Percentiles rank a stretch among this genome's conserved stretches.
Conservation (phyloP, 2,113 vertebrate species). For the Hippopotamus amphibius region DNA sequence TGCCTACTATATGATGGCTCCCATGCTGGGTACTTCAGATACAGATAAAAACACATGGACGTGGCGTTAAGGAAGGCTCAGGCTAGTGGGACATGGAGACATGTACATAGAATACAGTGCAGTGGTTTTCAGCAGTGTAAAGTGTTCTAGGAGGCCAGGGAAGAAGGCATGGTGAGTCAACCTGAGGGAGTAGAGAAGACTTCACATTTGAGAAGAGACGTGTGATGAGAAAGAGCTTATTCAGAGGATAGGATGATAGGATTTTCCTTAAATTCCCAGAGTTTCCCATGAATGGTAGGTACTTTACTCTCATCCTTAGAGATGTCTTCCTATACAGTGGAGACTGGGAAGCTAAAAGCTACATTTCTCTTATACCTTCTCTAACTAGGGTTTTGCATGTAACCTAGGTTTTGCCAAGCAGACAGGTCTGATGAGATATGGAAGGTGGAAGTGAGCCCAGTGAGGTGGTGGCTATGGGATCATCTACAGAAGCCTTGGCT, state of each 20-base stretch:
- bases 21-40: not conserved
- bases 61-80: not conserved
- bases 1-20: not conserved
- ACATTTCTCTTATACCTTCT: not conserved
- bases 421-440: not conserved
- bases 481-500: not conserved
- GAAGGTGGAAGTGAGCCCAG: not conserved
- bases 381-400: not conserved
- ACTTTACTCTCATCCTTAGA: too few species aligned
- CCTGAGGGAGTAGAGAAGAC: not conserved
- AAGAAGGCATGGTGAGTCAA: not conserved
- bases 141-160: not conserved
- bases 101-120: not conserved
- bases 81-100: not conserved
- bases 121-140: not conserved
- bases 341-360: not conserved
- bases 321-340: not conserved
- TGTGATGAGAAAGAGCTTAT: not conserved
- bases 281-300: too few species aligned
- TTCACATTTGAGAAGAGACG: not conserved
- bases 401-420: not conserved
- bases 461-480: too few species aligned
- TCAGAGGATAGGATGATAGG: not conserved
- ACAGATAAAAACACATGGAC: not conserved
- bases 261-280: not conserved